These are phyloP conservation scores for Taurulus bubalis DNA, from an alignment of 2,113 vertebrate species.

Conservation along the genomic window DNA sequence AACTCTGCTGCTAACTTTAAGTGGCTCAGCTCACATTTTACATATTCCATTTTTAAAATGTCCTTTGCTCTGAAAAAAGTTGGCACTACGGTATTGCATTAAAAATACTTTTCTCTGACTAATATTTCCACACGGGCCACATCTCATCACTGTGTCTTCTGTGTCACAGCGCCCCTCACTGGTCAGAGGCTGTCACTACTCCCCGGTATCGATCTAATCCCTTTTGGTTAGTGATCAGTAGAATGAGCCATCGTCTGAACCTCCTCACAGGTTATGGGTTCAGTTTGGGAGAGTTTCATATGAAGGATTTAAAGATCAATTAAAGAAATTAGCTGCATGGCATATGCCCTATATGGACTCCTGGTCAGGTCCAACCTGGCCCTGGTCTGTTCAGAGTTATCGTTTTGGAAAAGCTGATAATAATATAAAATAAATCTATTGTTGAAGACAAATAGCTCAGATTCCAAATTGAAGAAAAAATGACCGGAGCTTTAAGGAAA, in stretches of 20 bases:
- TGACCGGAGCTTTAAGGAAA: not conserved
- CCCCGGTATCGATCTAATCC: accelerated
- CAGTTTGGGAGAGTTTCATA: not conserved
- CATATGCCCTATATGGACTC: too few species aligned
- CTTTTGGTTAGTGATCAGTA: too few species aligned
- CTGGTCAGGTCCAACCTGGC: not conserved
- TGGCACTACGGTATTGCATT: not conserved
- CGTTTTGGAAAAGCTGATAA: not conserved
- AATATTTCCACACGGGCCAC: not conserved
- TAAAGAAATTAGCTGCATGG: not conserved
- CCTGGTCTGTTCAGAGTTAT: not conserved
- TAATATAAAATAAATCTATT: not conserved
- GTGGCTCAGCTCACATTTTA: not conserved
- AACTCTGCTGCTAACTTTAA: too few species aligned
- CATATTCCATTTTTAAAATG: not conserved
- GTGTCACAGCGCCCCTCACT: slow-evolving; percentile 28
- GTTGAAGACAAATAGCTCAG: not conserved
- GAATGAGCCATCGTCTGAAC: not conserved
- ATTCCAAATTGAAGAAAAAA: not conserved
- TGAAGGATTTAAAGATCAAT: too few species aligned
- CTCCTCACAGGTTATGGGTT: not conserved
- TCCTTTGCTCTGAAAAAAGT: not conserved
- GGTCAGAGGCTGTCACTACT: slow-evolving; percentile 16
- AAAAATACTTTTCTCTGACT: not conserved
- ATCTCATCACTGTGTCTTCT: not conserved